A percentile compares a stretch with the other conserved stretches of the same genome.
These are phyloP conservation scores for Aphidoletes aphidimyza DNA, from an alignment of 2,888 invertebrate genomes.

Conservation along the genomic window DNA sequence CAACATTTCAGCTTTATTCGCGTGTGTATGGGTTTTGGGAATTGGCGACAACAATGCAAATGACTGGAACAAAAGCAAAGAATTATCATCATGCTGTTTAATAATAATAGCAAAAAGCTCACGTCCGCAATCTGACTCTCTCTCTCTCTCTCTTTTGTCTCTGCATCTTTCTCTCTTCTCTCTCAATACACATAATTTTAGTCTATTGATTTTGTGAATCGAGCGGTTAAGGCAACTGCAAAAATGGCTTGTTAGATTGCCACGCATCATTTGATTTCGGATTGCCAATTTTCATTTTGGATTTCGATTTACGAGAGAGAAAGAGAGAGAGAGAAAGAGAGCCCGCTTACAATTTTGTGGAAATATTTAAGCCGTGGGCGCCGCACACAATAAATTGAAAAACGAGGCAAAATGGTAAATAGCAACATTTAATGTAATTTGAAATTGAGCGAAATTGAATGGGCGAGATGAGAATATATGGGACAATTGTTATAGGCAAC, in stretches of 20 bases:
- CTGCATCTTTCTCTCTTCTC: neutral
- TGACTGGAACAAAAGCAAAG: conserved; percentile 15
- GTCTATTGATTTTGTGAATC: neutral
- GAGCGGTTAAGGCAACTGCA: neutral
- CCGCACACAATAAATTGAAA: too few species aligned
- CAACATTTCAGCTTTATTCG: neutral
- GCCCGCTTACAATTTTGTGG: neutral
- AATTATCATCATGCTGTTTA: conserved; percentile 33
- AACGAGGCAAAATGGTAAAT: neutral
- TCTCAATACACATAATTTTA: neutral
- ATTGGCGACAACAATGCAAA: conserved; percentile 18
- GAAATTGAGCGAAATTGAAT: neutral
- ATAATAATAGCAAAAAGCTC: conserved; percentile 3
- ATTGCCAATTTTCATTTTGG: conserved; percentile 16
- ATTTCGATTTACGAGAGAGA: neutral
- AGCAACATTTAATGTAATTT: neutral
- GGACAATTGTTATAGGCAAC: too few species aligned
- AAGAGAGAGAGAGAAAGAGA: too few species aligned
- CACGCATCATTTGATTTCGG: conserved; percentile 2
- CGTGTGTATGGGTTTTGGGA: neutral
- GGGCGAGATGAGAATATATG: neutral
- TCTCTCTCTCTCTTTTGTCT: neutral
- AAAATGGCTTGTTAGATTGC: conserved; percentile 37
- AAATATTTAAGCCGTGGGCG: too few species aligned
- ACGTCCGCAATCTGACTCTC: too few species aligned